Evolutionary conservation across 2,797 vertebrate genomes (phyloP).

Genomic region (Lutjanus campechanus): DNA sequence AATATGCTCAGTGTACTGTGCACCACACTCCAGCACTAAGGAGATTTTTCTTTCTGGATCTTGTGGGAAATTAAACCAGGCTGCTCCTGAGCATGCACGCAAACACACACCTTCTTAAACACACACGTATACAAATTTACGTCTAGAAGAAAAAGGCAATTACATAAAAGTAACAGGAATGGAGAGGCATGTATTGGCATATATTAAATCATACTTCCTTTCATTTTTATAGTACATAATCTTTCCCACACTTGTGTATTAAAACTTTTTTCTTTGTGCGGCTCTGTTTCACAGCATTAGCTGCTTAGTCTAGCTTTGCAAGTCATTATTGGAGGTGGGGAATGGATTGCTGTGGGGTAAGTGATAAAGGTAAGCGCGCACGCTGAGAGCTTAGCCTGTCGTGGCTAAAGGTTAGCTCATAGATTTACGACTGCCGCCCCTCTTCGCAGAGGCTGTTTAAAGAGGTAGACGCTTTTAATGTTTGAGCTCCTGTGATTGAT

Average conservation of each 20-base stretch:
- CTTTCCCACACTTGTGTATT: slow-evolving; percentile 22
- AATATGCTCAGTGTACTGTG: slow-evolving; percentile 77
- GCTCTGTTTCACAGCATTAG: slow-evolving; percentile 43
- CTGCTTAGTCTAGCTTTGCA: slow-evolving; percentile 59
- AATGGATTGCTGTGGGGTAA: slow-evolving; percentile 56
- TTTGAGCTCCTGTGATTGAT: slow-evolving; percentile 68
- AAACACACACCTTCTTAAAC: slow-evolving; percentile 26
- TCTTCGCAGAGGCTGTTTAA: slow-evolving; percentile 56
- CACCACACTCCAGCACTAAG: slow-evolving; percentile 57
- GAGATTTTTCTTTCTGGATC: slow-evolving; percentile 79
- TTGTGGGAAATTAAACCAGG: slow-evolving; percentile 81
- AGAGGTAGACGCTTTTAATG: slow-evolving; percentile 66
- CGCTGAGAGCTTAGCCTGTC: slow-evolving; percentile 72
- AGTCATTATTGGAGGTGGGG: slow-evolving; percentile 59
- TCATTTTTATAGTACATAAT: slow-evolving; percentile 16
- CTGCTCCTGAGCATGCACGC: slow-evolving; percentile 45
- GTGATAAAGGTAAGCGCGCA: slow-evolving; percentile 67
- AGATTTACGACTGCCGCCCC: slow-evolving; percentile 68
- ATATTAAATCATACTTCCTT: slow-evolving; percentile 24
- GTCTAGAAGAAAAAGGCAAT: slow-evolving; percentile 36
- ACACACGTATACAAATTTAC: slow-evolving; percentile 30
- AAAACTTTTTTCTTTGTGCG: slow-evolving; percentile 20
- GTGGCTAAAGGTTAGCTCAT: slow-evolving; percentile 72
- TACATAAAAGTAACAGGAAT: slow-evolving; percentile 15
- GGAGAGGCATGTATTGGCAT: slow-evolving; percentile 25